Evolutionary conservation across 64 coral and sea anemone genomes (phyloP), one percentile per base, ranked within the genome.

Genomic region (Montipora capricornis): DNA sequence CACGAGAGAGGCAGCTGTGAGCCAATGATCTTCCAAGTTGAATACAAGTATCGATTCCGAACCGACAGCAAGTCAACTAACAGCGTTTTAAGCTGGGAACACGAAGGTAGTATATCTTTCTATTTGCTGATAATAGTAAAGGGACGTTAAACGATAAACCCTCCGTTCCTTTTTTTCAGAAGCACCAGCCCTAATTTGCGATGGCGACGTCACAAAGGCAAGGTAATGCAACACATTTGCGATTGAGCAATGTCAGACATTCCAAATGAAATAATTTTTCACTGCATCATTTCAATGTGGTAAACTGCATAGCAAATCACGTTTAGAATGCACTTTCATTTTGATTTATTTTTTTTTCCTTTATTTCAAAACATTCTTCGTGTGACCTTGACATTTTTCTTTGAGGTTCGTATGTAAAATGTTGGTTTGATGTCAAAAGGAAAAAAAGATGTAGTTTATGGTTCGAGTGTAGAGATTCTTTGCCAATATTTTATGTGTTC

Each of bases 31-130:
- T 88, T 95, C 17, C 82, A 92, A 47, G 77, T 78, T 2, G 90
- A 97, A 64, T 37, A 89, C 11, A 69, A 87, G 55, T 94, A 97
- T 76, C 90, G 93, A 57, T 26, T 92, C 13, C 81, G 82, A 80
- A 73, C 81, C 9, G 86, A 82, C 26, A 91, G 95, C 70, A 93
- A 92, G 77, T 90, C 91, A 6, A 82, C 80, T 2, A 92, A 87
- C 20, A 90, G 96, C 61, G 84, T 95, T 78, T 64, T 97, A 47
- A 97, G 96, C 89, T 97, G 96, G 96, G 96, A 97, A 88, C 76
- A 91, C 19, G 96, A 97, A 73, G 96, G 96, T 97, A 79, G 47
- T 57, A 68, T 12, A 68, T 17, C 64, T 13, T 68, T 68, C 64
- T 17, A 17, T n/a, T 68, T 68, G 57, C 13, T 60, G 0, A 59